Base-by-base conservation (phyloP, 2,888 invertebrate species). In the Tyria jacobaeae region DNA sequence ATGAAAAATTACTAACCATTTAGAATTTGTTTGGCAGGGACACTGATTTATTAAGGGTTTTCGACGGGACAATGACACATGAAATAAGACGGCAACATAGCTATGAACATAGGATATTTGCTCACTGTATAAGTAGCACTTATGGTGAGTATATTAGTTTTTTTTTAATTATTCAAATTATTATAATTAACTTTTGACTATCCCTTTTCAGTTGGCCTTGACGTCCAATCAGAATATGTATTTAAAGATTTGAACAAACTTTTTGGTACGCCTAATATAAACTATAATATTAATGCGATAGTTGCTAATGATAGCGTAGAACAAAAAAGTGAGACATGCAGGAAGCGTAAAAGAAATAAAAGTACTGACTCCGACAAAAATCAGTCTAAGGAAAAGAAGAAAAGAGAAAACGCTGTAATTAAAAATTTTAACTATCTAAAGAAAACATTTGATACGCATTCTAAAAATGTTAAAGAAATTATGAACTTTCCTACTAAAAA, bases 71-170 rank as follows among this genome's bases (percentile, higher is more conserved):
- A 57, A 88, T 95, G 50, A 84, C 78, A 14, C 90, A 89, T 75
- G 84, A 86, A 71, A 80, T 96, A 47, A 84, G 85, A 37, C 83
- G 94, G 62, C 88, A 89, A 74, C 85, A 88, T 56, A 75, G 68
- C 27, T 81, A 79, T 52, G 90, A 93, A 70, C 88, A 94, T 65
- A 91, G 89, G 75, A 85, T 96, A 60, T 82, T 84, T 58, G 94
- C 91, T 25, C 90, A 95, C 79, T 94, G 96, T 66, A 89, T 96
- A 51, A 96, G 96, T 76, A 94, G 95, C 51, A 90, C 83, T 69
- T 94, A 95, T 86, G 95, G 95, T 95, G 85, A 85, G 78, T 7
- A 55, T 15, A 44, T 76, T 25, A 49, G 39, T 17, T 58, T 47
- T 61, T 57, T 24, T 41, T 24, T 58, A 4, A 25, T 35, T 35